phyloP scores from a whole-genome alignment of 2,797 vertebrate species.

The Sebastes taczanowskii region DNA sequence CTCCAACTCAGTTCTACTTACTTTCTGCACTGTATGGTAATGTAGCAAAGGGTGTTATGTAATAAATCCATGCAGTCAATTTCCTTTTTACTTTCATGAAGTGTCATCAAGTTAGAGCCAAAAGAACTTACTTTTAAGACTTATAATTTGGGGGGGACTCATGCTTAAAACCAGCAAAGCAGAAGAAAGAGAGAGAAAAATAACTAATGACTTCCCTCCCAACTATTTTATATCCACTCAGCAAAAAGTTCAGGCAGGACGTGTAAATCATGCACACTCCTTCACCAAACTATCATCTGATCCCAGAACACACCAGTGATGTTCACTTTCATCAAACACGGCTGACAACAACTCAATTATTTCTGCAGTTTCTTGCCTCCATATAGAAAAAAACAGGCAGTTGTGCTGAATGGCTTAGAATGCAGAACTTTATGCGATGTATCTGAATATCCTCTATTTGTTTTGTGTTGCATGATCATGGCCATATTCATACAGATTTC shows the following conservation, averaged over 20 bases:
- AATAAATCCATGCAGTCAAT: background rate
- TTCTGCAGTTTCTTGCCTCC: background rate
- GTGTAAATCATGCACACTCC: conserved; percentile 14
- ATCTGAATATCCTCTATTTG: background rate
- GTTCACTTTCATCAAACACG: conserved; percentile 10
- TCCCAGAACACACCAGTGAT: background rate
- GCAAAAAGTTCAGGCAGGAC: background rate
- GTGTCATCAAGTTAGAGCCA: background rate
- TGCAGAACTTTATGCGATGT: background rate
- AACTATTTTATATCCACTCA: conserved; percentile 8
- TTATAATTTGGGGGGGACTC: background rate
- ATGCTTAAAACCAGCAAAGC: background rate
- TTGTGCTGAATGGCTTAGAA: background rate
- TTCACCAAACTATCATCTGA: conserved; percentile 19
- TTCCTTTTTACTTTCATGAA: background rate
- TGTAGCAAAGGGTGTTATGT: background rate
- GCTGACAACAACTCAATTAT: background rate
- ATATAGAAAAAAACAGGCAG: background rate
- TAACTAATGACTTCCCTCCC: background rate
- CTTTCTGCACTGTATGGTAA: background rate
- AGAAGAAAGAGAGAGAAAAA: background rate
- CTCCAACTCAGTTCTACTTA: background rate
- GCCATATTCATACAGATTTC: background rate
- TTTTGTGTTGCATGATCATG: background rate
- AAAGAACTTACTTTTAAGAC: background rate